These are phyloP conservation scores for Hypotaenidia philippensis DNA, from an alignment of 2,797 vertebrate species.

Conservation along the genomic window DNA sequence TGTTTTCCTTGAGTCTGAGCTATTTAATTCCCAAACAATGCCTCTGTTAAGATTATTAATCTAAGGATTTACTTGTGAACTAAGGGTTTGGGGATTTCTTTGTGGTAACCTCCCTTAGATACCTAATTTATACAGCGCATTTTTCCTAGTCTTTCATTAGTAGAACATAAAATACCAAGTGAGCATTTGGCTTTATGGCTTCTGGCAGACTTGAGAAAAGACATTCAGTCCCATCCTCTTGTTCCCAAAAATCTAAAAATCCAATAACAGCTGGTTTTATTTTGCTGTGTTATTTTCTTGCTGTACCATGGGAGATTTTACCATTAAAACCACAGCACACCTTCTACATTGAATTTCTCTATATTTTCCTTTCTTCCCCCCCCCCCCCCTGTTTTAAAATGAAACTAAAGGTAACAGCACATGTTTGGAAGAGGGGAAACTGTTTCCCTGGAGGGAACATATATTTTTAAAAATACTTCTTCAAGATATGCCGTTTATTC, in stretches of 20 bases:
- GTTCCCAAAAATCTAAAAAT: slow-evolving; percentile 53
- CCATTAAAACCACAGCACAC: not conserved
- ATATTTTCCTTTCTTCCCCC: slow-evolving; percentile 7
- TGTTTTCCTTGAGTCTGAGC: not conserved
- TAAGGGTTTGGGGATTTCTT: not conserved
- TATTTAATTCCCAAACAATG: slow-evolving; percentile 7
- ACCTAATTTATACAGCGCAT: slow-evolving; percentile 56
- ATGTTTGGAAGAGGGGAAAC: not conserved
- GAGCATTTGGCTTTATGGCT: slow-evolving; percentile 42
- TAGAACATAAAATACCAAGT: slow-evolving; percentile 40
- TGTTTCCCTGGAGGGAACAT: not conserved
- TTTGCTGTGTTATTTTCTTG: not conserved
- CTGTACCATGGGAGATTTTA: not conserved
- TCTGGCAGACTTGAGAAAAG: slow-evolving; percentile 50
- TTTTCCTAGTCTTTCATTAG: not conserved
- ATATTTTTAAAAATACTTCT: not conserved
- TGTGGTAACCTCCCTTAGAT: slow-evolving; percentile 47
- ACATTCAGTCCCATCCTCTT: slow-evolving; percentile 33
- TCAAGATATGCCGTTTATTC: not conserved
- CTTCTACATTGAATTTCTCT: not conserved
- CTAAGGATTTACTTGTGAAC: slow-evolving; percentile 30
- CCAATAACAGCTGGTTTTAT: not conserved
- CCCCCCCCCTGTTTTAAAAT: not conserved
- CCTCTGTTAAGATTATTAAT: not conserved
- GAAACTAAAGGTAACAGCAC: not conserved